Conservation (phyloP, 2,888 invertebrate species). For the Pandemis heparana region DNA sequence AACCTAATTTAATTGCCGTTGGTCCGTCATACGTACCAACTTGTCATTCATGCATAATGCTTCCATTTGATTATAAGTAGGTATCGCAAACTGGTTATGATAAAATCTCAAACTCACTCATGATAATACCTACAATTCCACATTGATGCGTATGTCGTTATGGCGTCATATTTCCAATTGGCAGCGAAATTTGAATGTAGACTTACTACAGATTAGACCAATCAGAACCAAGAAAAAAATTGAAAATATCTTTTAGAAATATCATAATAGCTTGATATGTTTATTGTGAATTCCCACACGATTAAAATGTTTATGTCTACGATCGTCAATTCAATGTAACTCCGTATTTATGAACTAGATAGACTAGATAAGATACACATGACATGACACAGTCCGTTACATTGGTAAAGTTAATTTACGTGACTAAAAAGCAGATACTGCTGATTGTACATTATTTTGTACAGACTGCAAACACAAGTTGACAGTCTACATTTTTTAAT, state of each 20-base stretch:
- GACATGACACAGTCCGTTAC: background rate
- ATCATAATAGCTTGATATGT: background rate
- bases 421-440: background rate
- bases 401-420: background rate
- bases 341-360: background rate
- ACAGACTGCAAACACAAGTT: background rate
- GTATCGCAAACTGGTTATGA: background rate
- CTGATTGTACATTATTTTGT: background rate
- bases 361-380: too few species aligned
- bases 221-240: background rate
- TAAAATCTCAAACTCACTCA: background rate
- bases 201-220: background rate
- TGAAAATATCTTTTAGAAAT: too few species aligned
- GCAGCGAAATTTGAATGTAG: background rate
- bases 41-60: background rate
- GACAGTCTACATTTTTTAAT: background rate
- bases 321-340: background rate
- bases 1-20: background rate
- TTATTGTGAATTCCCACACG: slow-evolving; percentile 2
- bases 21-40: background rate
- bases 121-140: background rate
- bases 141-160: background rate
- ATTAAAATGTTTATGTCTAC: background rate
- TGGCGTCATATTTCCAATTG: background rate
- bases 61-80: background rate